A percentile compares a stretch with the other conserved stretches of the same genome.
Evolutionary conservation across 2,888 invertebrate genomes (phyloP).

Genomic region (Pyrrhia umbra): DNA sequence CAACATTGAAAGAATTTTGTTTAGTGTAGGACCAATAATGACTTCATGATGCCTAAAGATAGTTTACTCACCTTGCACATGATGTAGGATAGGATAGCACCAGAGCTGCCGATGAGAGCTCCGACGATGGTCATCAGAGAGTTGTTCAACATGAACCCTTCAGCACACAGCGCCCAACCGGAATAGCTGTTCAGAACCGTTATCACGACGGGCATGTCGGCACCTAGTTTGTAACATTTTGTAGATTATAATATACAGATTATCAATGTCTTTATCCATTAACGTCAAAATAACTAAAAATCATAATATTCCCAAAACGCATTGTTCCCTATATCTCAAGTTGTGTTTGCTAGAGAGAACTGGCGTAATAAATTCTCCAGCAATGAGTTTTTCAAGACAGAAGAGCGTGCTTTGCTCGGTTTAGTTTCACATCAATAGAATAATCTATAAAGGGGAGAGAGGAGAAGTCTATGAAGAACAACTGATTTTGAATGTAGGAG

Average conservation of each 20-base stretch:
- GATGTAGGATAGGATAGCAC: slow-evolving; percentile 97
- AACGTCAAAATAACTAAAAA: too few species aligned
- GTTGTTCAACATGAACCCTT: slow-evolving; percentile 98
- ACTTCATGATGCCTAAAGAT: too few species aligned
- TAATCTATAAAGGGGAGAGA: too few species aligned
- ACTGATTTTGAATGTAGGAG: neutral
- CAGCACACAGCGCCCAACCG: slow-evolving; percentile 98
- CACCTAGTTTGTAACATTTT: slow-evolving; percentile 89
- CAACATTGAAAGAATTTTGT: too few species aligned
- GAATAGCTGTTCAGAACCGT: slow-evolving; percentile 98
- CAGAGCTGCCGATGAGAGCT: slow-evolving; percentile 97
- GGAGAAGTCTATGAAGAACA: neutral
- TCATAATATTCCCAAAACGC: too few species aligned
- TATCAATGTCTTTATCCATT: too few species aligned
- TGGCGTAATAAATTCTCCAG: too few species aligned
- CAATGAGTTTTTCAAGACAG: too few species aligned
- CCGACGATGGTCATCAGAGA: slow-evolving; percentile 97
- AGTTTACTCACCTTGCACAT: slow-evolving; percentile 97
- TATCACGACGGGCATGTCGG: slow-evolving; percentile 98
- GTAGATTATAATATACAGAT: too few species aligned
- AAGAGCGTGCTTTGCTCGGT: neutral
- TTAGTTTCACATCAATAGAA: neutral
- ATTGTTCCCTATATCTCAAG: too few species aligned
- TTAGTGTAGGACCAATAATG: too few species aligned
- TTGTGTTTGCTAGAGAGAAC: too few species aligned